Evolutionary conservation across 2,888 invertebrate genomes (phyloP), one percentile per base, ranked within the genome.

Genomic region (Trisateles emortualis): DNA sequence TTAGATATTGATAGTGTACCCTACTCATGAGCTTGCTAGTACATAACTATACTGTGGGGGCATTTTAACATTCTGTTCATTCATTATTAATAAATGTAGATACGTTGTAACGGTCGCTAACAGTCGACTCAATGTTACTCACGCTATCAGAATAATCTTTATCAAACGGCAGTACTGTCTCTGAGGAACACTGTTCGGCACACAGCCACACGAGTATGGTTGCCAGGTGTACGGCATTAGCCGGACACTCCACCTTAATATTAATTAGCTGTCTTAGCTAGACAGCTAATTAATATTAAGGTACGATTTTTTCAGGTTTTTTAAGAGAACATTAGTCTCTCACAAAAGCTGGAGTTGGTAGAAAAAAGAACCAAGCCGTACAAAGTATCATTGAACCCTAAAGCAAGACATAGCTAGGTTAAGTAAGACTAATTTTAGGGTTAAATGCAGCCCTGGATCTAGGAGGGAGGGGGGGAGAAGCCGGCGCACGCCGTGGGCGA

Each of bases 11-110:
- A 78, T 76, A 75, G 75, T 72, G 68, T 76, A 76, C 68, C n/a
- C 22, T 22, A 26, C 26, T 77, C 72, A 82, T 75, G 86, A 86
- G 87, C 86, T 86, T 84, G 81, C 76, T 83, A 85, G 79, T 64
- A 70, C 54, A 42, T 72, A 68, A 75, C 64, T 74, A 72, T 74
- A 74, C 67, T 69, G 56, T 71, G 52, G 57, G 53, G 59, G 59
- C 68, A 69, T 72, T 64, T 38, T 50, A 56, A 63, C 58, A 55
- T 68, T 68, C 52, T 62, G 62, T 67, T 73, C 58, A 68, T 68
- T 72, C 56, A 71, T 64, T 56, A 60, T 66, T 72, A 55, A 65
- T 62, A 60, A 47, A 66, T 59, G 53, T 62, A 65, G 62, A 65
- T 60, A 60, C 54, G 59, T 50, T 42, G 58, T 64, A 69, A 62